Conservation (phyloP, 2,113 vertebrate species). For the Martes martes region DNA sequence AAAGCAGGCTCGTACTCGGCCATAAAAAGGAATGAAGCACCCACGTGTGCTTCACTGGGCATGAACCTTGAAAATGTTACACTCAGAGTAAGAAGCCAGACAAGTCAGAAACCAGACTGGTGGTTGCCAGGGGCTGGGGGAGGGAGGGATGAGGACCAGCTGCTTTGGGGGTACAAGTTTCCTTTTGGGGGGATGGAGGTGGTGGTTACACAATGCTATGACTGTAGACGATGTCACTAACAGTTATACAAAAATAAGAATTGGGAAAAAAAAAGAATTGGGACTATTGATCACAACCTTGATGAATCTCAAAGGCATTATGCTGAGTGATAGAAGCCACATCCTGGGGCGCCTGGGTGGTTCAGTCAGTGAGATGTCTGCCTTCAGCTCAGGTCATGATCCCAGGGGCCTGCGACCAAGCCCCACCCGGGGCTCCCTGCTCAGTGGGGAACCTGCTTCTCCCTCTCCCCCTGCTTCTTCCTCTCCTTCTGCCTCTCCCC, state of each 20-base stretch:
- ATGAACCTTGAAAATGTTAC: background rate
- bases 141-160: background rate
- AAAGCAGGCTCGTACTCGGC: background rate
- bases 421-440: too few species aligned
- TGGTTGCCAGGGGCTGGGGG: background rate
- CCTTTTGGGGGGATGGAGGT: background rate
- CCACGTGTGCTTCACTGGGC: fast-evolving
- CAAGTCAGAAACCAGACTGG: background rate
- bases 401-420: too few species aligned
- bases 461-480: too few species aligned
- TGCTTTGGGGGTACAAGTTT: background rate
- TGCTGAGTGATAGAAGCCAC: background rate
- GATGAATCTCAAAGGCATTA: background rate
- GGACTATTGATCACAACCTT: background rate
- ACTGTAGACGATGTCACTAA: background rate
- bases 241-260: background rate
- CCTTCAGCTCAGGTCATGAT: too few species aligned
- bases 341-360: too few species aligned
- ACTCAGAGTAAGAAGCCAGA: background rate
- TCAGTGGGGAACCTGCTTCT: too few species aligned
- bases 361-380: too few species aligned
- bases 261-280: background rate
- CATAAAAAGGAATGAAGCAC: background rate
- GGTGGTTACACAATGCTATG: too few species aligned
- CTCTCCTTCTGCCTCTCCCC: too few species aligned